Conservation (phyloP, 2,113 vertebrate species). For the Actenoides lindsayi region DNA sequence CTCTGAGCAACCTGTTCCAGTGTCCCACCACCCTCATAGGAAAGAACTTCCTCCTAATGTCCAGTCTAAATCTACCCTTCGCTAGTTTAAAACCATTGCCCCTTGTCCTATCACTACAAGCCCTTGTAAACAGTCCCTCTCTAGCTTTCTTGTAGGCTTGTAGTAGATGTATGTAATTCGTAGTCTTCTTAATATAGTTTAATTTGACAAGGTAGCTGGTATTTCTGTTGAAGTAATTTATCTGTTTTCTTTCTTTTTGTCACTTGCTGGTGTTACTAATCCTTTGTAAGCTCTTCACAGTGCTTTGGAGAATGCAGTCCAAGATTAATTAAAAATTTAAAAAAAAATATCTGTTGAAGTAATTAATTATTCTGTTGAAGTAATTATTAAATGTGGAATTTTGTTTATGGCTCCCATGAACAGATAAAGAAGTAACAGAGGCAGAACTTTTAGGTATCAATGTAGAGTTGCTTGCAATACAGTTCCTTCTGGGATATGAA, state of each 20-base stretch:
- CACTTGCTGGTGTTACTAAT: background rate
- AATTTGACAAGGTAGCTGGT: background rate
- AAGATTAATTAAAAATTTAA: too few species aligned
- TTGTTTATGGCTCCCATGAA: background rate
- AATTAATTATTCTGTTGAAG: too few species aligned
- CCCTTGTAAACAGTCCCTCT: too few species aligned
- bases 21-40: too few species aligned
- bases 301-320: background rate
- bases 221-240: background rate
- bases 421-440: background rate
- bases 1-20: too few species aligned
- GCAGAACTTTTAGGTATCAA: background rate
- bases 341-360: too few species aligned
- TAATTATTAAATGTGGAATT: background rate
- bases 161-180: background rate
- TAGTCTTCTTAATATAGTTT: background rate
- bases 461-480: background rate
- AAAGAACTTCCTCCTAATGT: too few species aligned
- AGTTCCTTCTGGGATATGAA: fast-evolving
- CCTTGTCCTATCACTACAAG: too few species aligned
- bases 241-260: background rate
- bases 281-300: background rate
- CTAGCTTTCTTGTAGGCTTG: too few species aligned
- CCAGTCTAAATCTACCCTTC: too few species aligned
- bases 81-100: too few species aligned